A percentile compares a stretch with the other conserved stretches of the same genome.
phyloP scores from a whole-genome alignment of 1,140 invertebrate species.

The Stratiolaelaps scimitus region DNA sequence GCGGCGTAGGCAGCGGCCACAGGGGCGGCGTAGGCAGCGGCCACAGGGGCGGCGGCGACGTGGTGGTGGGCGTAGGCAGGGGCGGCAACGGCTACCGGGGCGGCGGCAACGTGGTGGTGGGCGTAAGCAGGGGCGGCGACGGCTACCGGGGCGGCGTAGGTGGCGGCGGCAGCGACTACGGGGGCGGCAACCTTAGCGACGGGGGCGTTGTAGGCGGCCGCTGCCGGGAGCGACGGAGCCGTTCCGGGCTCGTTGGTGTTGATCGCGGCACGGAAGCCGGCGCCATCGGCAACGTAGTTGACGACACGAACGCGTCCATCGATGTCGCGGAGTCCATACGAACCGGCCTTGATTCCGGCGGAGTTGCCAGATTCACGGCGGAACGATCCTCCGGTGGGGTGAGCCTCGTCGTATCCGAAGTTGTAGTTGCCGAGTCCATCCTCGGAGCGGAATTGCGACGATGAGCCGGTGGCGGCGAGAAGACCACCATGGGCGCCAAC shows the following conservation, averaged over 20 bases:
- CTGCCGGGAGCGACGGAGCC: slow-evolving; percentile 29
- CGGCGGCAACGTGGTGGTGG: neutral
- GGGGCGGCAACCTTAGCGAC: neutral
- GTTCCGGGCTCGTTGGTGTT: slow-evolving; percentile 34
- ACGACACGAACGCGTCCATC: slow-evolving; percentile 35
- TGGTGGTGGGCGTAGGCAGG: slow-evolving; percentile 2
- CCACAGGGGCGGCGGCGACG: slow-evolving; percentile 14
- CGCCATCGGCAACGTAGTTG: slow-evolving; percentile 37
- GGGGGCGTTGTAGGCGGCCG: slow-evolving; percentile 26
- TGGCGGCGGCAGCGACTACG: neutral
- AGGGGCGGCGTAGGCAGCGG: slow-evolving; percentile 1
- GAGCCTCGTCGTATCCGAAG: slow-evolving; percentile 35
- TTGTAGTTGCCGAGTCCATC: slow-evolving; percentile 33
- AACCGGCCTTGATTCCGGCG: slow-evolving; percentile 34
- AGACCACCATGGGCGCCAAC: slow-evolving; percentile 3
- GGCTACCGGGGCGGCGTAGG: neutral
- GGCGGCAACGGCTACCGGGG: neutral
- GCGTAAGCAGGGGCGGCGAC: slow-evolving; percentile 1
- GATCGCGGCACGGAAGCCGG: slow-evolving; percentile 33
- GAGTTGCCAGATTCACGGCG: slow-evolving; percentile 33
- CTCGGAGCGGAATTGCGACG: slow-evolving; percentile 25
- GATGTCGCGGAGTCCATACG: slow-evolving; percentile 37
- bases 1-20: slow-evolving; percentile 7
- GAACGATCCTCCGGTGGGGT: slow-evolving; percentile 35
- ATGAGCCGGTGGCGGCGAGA: neutral